phyloP scores from a whole-genome alignment of 2,113 vertebrate genomes.

The Tragelaphus strepsiceros region DNA sequence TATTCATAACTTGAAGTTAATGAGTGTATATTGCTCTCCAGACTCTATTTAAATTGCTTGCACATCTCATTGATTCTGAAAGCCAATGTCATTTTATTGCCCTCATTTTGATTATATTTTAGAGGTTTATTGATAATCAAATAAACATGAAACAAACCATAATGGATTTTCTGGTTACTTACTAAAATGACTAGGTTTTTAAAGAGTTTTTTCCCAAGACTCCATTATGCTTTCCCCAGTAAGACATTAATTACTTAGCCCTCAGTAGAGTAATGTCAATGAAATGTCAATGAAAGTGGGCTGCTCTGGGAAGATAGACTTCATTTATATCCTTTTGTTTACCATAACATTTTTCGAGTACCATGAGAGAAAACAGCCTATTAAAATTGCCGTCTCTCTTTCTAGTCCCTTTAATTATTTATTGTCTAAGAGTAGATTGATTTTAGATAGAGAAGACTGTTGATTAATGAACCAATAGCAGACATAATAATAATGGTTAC shows the following conservation, averaged over 20 bases:
- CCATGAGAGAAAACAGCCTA: not conserved
- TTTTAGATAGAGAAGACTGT: not conserved
- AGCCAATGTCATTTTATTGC: slow-evolving; percentile 69
- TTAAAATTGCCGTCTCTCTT: not conserved
- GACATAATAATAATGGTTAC: not conserved
- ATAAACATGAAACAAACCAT: slow-evolving; percentile 52
- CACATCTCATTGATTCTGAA: slow-evolving; percentile 65
- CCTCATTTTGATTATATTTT: slow-evolving; percentile 69
- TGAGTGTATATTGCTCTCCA: slow-evolving; percentile 35
- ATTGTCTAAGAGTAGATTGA: not conserved
- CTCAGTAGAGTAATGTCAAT: not conserved
- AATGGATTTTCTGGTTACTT: slow-evolving; percentile 65
- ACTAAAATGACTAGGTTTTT: slow-evolving; percentile 53
- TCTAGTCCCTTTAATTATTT: not conserved
- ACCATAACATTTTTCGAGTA: not conserved
- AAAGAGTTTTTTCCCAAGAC: slow-evolving; percentile 28
- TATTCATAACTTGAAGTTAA: slow-evolving; percentile 62
- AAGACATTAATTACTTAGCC: not conserved
- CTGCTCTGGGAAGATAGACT: not conserved
- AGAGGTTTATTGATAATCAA: slow-evolving; percentile 70
- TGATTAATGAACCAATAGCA: not conserved
- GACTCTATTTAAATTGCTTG: slow-evolving; percentile 63
- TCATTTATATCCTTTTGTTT: slow-evolving; percentile 29
- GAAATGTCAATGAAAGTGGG: not conserved
- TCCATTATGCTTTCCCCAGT: slow-evolving; percentile 1